Conservation (phyloP, 2,113 vertebrate species). For the Eptesicus fuscus region DNA sequence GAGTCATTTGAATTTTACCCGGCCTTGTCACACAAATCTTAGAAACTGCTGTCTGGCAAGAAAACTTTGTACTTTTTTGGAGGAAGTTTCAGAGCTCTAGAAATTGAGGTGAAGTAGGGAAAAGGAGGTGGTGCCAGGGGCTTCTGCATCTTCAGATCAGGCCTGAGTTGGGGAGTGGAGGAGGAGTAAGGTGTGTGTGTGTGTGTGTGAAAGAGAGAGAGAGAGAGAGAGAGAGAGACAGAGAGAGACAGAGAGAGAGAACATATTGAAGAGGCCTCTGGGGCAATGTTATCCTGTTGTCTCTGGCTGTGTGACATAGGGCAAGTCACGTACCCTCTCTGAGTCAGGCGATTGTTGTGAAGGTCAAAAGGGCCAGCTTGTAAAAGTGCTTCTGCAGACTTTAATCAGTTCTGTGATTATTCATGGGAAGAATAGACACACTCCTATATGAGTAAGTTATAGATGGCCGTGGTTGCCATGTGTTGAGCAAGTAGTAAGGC, state of each 20-base stretch:
- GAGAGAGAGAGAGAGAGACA: not conserved
- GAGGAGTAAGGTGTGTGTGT: not conserved
- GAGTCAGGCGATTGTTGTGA: not conserved
- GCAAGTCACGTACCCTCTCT: not conserved
- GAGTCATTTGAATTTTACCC: conserved; percentile 84
- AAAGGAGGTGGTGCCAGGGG: conserved; percentile 11
- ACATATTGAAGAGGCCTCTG: not conserved
- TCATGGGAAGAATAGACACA: not conserved
- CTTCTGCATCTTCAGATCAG: not conserved
- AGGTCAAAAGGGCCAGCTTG: not conserved
- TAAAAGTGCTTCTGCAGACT: not conserved
- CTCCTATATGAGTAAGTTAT: not conserved
- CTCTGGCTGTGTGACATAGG: not conserved
- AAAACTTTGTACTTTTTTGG: conserved; percentile 73
- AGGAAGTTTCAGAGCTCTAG: conserved; percentile 62
- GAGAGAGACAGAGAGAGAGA: not conserved
- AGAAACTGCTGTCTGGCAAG: conserved; percentile 81
- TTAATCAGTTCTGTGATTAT: not conserved
- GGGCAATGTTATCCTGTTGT: not conserved
- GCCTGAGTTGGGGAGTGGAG: not conserved
- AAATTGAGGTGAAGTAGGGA: conserved; percentile 46
- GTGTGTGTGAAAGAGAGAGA: not conserved
- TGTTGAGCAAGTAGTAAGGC: not conserved
- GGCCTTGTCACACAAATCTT: conserved; percentile 84
- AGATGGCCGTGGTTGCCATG: not conserved